Conservation (phyloP, 2,113 vertebrate genomes). For the Oncorhynchus gorbuscha region DNA sequence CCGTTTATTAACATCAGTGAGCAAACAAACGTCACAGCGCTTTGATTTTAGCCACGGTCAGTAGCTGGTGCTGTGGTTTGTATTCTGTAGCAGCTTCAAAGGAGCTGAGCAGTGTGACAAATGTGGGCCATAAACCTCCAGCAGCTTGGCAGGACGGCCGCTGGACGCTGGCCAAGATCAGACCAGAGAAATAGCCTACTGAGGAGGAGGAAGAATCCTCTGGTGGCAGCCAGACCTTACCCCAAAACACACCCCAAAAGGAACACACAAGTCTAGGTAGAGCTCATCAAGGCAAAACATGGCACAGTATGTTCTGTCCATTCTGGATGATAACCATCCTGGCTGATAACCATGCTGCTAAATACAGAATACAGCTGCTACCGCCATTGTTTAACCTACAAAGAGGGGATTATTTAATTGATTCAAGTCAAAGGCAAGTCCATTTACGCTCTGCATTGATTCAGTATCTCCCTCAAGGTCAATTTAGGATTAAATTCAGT, state of each 20-base stretch:
- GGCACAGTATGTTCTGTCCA: too few relatives aligned
- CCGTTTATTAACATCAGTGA: slow-evolving; percentile 46
- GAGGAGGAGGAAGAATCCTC: neutral
- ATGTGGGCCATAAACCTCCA: slow-evolving; percentile 21
- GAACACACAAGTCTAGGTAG: too few relatives aligned
- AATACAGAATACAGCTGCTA: too few relatives aligned
- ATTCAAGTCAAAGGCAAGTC: slow-evolving; percentile 9
- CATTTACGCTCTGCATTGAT: slow-evolving; percentile 17
- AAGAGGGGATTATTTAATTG: too few relatives aligned
- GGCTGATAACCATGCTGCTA: too few relatives aligned
- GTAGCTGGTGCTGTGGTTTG: slow-evolving; percentile 26
- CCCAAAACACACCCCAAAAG: too few relatives aligned
- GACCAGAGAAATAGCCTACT: neutral
- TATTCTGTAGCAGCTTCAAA: slow-evolving; percentile 27
- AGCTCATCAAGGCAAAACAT: too few relatives aligned
- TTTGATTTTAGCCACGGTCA: slow-evolving; percentile 32
- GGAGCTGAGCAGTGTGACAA: slow-evolving; percentile 18
- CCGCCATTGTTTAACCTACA: too few relatives aligned
- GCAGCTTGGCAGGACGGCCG: slow-evolving; percentile 2
- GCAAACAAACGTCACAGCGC: slow-evolving; percentile 52
- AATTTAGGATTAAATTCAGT: neutral
- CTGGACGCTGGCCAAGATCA: neutral
- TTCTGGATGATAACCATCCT: too few relatives aligned
- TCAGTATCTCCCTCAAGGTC: slow-evolving; percentile 48
- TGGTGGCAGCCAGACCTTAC: too few relatives aligned